These are phyloP conservation scores for Anhinga anhinga DNA, from an alignment of 2,113 vertebrate genomes.

Conservation along the genomic window DNA sequence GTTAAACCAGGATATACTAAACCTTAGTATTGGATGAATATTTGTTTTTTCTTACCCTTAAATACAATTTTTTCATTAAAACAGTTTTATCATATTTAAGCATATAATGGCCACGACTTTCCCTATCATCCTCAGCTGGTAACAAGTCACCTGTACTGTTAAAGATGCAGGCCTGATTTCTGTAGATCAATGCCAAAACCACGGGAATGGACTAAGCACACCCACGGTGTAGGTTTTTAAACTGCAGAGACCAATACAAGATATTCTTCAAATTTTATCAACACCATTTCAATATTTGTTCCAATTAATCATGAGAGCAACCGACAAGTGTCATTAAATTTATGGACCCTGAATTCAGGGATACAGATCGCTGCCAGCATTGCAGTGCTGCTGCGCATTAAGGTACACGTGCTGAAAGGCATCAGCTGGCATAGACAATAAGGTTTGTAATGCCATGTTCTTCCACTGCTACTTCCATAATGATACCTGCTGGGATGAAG, in stretches of 20 bases:
- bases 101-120: background rate
- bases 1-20: background rate
- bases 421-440: background rate
- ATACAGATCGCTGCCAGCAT: rapidly evolving
- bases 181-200: background rate
- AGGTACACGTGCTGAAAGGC: background rate
- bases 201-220: background rate
- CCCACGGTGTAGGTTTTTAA: background rate
- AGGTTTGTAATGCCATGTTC: rapidly evolving
- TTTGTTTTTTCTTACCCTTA: background rate
- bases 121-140: background rate
- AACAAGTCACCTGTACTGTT: background rate
- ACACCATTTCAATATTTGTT: background rate
- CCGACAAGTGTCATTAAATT: background rate
- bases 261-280: background rate
- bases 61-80: background rate
- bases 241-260: background rate
- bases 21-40: background rate
- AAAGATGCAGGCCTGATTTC: background rate
- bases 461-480: background rate
- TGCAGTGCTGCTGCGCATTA: rapidly evolving
- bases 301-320: background rate
- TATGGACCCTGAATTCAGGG: background rate
- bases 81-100: background rate
- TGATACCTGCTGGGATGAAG: background rate